Evolutionary conservation across 2,113 vertebrate species (phyloP).

Genomic region (Taxidea taxus): DNA sequence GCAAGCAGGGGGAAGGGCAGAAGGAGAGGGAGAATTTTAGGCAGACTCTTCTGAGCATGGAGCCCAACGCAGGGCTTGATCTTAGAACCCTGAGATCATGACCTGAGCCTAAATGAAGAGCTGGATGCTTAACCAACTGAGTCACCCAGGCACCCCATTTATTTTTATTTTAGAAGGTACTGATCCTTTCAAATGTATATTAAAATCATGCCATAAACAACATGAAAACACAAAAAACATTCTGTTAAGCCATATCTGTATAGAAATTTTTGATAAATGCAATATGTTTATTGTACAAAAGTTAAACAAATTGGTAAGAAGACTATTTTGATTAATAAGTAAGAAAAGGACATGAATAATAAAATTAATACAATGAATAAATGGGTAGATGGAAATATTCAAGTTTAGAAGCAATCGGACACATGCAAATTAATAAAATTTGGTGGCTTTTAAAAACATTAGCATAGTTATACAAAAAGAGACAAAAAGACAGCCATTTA

Average conservation of each 20-base stretch:
- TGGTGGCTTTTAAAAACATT: not conserved
- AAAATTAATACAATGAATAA: slow-evolving; percentile 22
- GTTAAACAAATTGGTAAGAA: not conserved
- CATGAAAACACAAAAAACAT: not conserved
- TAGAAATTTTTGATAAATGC: slow-evolving; percentile 6
- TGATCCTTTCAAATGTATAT: not conserved
- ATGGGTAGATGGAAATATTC: not conserved
- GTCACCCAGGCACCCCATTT: not conserved
- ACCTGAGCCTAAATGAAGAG: not conserved
- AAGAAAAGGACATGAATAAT: slow-evolving; percentile 23
- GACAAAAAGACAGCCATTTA: not conserved
- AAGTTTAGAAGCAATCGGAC: not conserved
- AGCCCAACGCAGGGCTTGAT: not conserved
- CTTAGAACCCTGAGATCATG: not conserved
- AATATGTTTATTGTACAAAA: not conserved
- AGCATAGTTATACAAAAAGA: slow-evolving; percentile 8
- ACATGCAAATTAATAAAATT: slow-evolving; percentile 17
- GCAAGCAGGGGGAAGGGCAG: not conserved
- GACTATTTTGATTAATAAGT: not conserved
- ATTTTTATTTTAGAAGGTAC: not conserved
- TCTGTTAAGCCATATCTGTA: not conserved
- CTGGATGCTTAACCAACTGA: not conserved
- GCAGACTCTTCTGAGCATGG: not conserved
- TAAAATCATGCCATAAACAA: not conserved
- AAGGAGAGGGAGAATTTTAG: not conserved